Evolutionary conservation across 2,888 invertebrate genomes (phyloP).

Genomic region (Chaitophorus viminalis): DNA sequence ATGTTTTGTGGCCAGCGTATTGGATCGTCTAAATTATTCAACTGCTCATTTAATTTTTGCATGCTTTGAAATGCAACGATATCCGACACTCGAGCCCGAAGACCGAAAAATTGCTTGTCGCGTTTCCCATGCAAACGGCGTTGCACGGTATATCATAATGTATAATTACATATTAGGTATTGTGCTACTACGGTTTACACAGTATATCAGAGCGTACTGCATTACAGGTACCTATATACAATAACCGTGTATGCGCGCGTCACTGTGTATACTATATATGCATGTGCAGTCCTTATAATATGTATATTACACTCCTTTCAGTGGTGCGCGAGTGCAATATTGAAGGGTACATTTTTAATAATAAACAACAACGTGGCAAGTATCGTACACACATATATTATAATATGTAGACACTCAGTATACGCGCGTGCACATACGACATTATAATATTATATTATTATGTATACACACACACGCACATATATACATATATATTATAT

Average conservation of each 20-base stretch:
- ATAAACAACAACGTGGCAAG: not conserved
- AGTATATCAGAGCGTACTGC: too few species aligned
- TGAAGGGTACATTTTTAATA: constrained; percentile 49
- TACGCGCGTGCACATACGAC: not conserved
- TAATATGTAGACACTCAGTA: not conserved
- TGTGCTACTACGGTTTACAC: too few species aligned
- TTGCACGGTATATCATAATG: too few species aligned
- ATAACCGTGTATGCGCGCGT: not conserved
- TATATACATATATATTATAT: too few species aligned
- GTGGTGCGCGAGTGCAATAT: not conserved
- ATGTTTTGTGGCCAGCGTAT: constrained; percentile 25
- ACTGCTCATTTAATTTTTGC: constrained; percentile 40
- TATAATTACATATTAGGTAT: too few species aligned
- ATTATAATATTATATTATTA: not conserved
- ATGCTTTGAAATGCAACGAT: constrained; percentile 11
- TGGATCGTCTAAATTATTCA: constrained; percentile 44
- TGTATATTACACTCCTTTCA: not conserved
- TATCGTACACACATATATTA: not conserved
- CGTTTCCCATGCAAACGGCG: not conserved
- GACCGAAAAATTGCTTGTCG: constrained; percentile 18
- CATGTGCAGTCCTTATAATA: too few species aligned
- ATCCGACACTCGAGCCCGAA: constrained; percentile 30
- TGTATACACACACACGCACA: too few species aligned
- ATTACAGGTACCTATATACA: too few species aligned
- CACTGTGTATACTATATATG: not conserved